phyloP scores from a whole-genome alignment of 1,140 invertebrate genomes.

The Phymastichus coffea region DNA sequence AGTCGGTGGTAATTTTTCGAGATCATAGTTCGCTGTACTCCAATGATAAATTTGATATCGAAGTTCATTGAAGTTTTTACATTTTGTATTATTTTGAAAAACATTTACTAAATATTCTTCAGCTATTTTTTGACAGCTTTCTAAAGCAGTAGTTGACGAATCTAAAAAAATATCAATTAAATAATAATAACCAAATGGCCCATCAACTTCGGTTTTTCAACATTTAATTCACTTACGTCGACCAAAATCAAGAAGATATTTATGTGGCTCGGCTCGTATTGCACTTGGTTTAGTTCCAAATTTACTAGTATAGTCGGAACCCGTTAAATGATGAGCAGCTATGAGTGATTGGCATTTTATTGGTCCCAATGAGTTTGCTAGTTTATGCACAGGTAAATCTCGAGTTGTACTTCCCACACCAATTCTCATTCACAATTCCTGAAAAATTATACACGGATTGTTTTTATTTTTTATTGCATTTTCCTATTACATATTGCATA shows the following conservation, averaged over 20 bases:
- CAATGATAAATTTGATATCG: background rate
- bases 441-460: background rate
- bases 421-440: background rate
- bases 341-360: background rate
- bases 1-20: background rate
- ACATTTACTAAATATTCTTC: background rate
- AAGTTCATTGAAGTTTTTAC: background rate
- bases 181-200: too few species aligned
- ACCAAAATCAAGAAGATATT: background rate
- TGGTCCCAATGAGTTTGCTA: background rate
- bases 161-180: too few species aligned
- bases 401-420: background rate
- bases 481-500: too few species aligned
- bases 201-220: too few species aligned
- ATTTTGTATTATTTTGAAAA: background rate
- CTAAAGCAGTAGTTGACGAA: too few species aligned
- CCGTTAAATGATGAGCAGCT: constrained; percentile 3
- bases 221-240: background rate
- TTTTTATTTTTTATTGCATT: too few species aligned
- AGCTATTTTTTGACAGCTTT: background rate
- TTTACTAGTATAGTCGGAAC: constrained; percentile 4
- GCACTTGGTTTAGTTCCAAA: background rate
- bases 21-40: background rate
- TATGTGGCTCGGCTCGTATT: background rate
- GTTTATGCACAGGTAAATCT: background rate